phyloP scores from a whole-genome alignment of 2,113 vertebrate species.

The Cyprinodon tularosa region DNA sequence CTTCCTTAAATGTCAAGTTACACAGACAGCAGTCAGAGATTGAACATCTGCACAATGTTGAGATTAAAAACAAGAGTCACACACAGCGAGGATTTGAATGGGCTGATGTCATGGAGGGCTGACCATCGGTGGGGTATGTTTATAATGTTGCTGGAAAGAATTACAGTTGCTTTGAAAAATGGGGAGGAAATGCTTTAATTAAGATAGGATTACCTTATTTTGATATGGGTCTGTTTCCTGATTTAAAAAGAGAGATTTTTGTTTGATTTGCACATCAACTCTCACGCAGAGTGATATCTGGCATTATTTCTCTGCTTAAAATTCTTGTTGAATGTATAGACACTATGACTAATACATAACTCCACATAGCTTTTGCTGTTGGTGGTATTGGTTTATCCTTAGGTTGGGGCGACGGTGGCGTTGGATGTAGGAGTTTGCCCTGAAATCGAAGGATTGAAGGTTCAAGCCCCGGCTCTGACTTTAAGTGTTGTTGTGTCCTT shows the following conservation, averaged over 20 bases:
- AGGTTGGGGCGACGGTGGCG: no score
- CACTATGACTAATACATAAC: not conserved
- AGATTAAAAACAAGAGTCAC: constrained; percentile 36
- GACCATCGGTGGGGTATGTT: constrained; percentile 24
- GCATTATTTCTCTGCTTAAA: not conserved
- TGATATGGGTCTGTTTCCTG: not conserved
- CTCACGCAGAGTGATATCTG: not conserved
- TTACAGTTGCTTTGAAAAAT: constrained; percentile 21
- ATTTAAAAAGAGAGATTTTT: not conserved
- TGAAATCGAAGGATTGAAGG: no score
- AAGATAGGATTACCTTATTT: constrained; percentile 17
- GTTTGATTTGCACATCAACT: constrained; percentile 4
- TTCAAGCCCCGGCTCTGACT: no score
- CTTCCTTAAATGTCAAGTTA: constrained; percentile 41
- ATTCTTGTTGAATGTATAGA: not conserved
- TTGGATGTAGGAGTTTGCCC: no score
- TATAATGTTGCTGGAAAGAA: constrained; percentile 35
- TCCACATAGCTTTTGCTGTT: not conserved
- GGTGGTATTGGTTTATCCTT: no score
- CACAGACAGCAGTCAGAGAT: constrained; percentile 53
- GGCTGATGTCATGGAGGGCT: constrained; percentile 21
- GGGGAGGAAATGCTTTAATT: constrained; percentile 10
- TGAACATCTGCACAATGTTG: constrained; percentile 51
- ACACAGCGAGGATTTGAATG: constrained; percentile 1
- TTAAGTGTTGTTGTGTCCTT: no score